Conservation (phyloP, 2,888 invertebrate species). For the Teleogryllus oceanicus region DNA sequence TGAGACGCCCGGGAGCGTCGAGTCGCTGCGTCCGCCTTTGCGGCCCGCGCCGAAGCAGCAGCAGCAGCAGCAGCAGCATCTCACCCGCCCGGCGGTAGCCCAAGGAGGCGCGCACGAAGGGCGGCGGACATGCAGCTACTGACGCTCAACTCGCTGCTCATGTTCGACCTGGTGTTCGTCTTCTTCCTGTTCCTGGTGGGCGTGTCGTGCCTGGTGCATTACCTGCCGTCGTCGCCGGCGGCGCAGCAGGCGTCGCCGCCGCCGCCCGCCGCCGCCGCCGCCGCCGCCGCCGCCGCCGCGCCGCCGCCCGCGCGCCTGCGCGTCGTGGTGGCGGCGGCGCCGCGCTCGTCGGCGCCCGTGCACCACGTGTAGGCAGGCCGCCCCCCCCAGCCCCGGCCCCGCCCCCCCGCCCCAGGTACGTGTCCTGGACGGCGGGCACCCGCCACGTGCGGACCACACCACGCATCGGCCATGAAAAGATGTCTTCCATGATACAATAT, state of each 20-base stretch:
- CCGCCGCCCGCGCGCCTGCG: slow-evolving; percentile 30
- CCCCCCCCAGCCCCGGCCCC: not conserved
- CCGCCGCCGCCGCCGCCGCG: slow-evolving; percentile 36
- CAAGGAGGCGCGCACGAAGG: not conserved
- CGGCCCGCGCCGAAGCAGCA: too few relatives aligned
- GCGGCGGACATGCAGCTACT: slow-evolving; percentile 67
- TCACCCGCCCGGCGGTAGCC: not conserved
- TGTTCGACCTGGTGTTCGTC: slow-evolving; percentile 85
- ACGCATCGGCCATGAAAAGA: too few relatives aligned
- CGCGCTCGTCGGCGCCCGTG: slow-evolving; percentile 30
- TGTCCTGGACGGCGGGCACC: too few relatives aligned
- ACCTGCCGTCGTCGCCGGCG: slow-evolving; percentile 62
- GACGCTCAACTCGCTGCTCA: slow-evolving; percentile 81
- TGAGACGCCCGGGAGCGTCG: too few relatives aligned
- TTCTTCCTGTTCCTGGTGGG: slow-evolving; percentile 82
- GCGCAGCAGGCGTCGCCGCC: slow-evolving; percentile 53
- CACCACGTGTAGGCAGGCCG: slow-evolving; percentile 34
- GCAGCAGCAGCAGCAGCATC: not conserved
- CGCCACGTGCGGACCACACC: too few relatives aligned
- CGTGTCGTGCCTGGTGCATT: slow-evolving; percentile 77
- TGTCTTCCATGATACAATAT: too few relatives aligned
- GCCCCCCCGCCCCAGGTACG: not conserved
- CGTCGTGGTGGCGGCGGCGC: slow-evolving; percentile 9
- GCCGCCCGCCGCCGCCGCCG: slow-evolving; percentile 41
- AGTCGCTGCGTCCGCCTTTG: too few relatives aligned